Evolutionary conservation across 2,888 invertebrate genomes (phyloP), one percentile per base, ranked within the genome.

Genomic region (Chironomus tentans): DNA sequence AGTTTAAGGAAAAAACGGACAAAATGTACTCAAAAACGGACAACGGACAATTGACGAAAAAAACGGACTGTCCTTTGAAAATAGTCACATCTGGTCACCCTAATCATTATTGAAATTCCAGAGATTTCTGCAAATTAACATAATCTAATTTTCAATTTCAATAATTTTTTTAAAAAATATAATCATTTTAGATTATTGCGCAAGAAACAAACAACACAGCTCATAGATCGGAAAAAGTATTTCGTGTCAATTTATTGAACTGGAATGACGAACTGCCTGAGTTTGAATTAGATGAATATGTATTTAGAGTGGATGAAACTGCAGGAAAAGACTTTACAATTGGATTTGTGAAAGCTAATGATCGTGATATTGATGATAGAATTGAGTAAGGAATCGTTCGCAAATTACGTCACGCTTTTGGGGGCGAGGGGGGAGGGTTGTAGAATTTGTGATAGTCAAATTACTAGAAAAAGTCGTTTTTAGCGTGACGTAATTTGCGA

Each of bases 181-280:
- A 72, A 21, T 24, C 68, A 72, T 15, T 74, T 71, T 56, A 85
- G 85, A 80, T 85, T 24, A 78, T 79, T 47, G 82, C 83, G 4
- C 79, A 78, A 73, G 85, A 85, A 24, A 2, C 12, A 24, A 2
- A 24, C 2, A 24, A 24, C 65, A n/a, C 5, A 38, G 7, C 38
- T 10, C 38, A 38, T 10, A 24, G 24, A 12, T 22, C 24, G 12
- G 21, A 24, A 21, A 83, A 85, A 10, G 80, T 80, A 3, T 81
- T 90, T 0, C 82, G 81, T 76, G 86, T 90, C 10, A 80, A 85
- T 76, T 85, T 92, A 65, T 82, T 83, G 46, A 91, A 92, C 82
- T 87, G 87, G 85, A 92, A 92, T 81, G 92, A 92, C 80, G 91
- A 91, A 81, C 79, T 83, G 78, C 92, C 92, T 0, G 86, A 85